Conservation (phyloP, 2,113 vertebrate species). For the Microcebus griseorufus region DNA sequence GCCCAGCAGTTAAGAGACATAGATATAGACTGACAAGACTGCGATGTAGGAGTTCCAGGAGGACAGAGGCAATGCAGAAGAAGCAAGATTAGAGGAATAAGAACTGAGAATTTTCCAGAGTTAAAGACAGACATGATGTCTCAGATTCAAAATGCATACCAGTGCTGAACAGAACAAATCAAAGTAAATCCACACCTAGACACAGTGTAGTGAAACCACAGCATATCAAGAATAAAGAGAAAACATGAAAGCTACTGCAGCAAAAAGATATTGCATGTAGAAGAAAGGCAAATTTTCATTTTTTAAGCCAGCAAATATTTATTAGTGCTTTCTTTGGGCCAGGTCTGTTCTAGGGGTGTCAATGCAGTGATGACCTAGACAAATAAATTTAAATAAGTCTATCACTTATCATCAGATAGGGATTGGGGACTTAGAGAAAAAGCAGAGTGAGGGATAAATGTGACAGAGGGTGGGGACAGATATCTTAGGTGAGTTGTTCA, state of each 20-base stretch:
- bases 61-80: not conserved
- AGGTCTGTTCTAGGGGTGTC: not conserved
- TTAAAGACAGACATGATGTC: not conserved
- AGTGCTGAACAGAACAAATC: constrained; percentile 26
- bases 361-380: not conserved
- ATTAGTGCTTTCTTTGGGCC: not conserved
- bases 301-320: not conserved
- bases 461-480: not conserved
- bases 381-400: not conserved
- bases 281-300: not conserved
- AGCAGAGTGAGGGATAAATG: not conserved
- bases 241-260: not conserved
- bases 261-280: not conserved
- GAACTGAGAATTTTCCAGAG: constrained; percentile 24
- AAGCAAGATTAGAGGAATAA: constrained; percentile 56
- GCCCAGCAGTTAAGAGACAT: not conserved
- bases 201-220: not conserved
- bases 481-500: not conserved
- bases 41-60: not conserved
- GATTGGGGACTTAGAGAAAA: not conserved
- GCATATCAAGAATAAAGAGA: not conserved
- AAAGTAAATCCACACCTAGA: constrained; percentile 31
- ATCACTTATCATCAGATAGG: not conserved
- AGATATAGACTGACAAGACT: not conserved
- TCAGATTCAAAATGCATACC: constrained; percentile 22